phyloP scores from a whole-genome alignment of 2,113 vertebrate species.

The Equus quagga region DNA sequence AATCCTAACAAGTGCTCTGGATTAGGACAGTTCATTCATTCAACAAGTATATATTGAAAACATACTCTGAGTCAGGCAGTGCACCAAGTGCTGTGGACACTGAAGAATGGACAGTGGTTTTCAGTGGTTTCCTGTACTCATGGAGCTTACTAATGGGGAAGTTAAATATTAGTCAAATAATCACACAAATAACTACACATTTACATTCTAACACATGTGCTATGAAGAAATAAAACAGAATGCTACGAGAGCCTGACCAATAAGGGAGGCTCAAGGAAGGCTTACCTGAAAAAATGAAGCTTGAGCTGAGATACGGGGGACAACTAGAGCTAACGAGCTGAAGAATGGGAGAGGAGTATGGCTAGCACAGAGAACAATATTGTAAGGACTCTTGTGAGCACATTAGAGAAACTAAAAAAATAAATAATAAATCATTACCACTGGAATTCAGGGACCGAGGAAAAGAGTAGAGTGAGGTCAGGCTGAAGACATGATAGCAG shows the following conservation, averaged over 20 bases:
- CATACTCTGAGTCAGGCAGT: not conserved
- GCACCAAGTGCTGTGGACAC: not conserved
- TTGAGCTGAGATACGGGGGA: not conserved
- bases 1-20: not conserved
- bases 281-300: not conserved
- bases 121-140: not conserved
- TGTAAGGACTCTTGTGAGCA: not conserved
- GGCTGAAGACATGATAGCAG: not conserved
- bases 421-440: not conserved
- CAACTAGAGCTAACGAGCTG: not conserved
- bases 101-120: not conserved
- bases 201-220: not conserved
- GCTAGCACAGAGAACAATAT: not conserved
- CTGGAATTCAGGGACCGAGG: not conserved
- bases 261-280: not conserved
- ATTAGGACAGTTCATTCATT: not conserved
- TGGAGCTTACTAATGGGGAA: not conserved
- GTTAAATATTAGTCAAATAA: constrained; percentile 1
- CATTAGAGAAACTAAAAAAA: not conserved
- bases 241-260: not conserved
- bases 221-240: constrained; percentile 26
- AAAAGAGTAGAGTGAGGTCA: not conserved
- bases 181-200: not conserved
- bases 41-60: not conserved
- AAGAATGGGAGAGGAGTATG: not conserved